Conservation (phyloP, 2,888 invertebrate species). For the Barypeithes pellucidus region DNA sequence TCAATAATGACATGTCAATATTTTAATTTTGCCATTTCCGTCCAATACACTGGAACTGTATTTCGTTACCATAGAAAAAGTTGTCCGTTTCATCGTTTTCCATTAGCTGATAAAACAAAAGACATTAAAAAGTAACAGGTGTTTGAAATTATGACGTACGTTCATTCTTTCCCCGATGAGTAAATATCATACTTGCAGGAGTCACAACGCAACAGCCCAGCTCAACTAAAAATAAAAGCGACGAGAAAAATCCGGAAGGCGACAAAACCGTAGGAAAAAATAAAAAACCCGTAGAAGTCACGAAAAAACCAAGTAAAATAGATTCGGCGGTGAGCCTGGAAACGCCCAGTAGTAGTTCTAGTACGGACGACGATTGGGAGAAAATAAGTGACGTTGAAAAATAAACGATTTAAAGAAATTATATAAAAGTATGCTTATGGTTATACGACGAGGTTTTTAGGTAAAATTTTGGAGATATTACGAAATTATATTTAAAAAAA, state of each 20-base stretch:
- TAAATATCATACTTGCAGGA: slow-evolving; percentile 42
- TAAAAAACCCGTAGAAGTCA: slow-evolving; percentile 53
- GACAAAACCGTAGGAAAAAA: slow-evolving; percentile 41
- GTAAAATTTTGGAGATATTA: slow-evolving; percentile 7
- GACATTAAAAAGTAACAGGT: too few species aligned
- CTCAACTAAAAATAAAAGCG: slow-evolving; percentile 59
- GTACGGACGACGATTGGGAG: slow-evolving; percentile 71
- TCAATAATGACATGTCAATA: too few species aligned
- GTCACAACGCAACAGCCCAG: slow-evolving; percentile 45
- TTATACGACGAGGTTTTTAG: background rate
- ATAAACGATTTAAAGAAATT: slow-evolving; percentile 46
- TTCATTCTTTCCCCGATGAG: too few species aligned
- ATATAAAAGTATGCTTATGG: slow-evolving; percentile 1
- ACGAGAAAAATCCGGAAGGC: slow-evolving; percentile 39
- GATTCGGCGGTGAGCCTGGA: slow-evolving; percentile 63
- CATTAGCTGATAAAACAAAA: too few species aligned
- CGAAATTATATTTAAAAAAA: background rate
- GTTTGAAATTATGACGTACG: too few species aligned
- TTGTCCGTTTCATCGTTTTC: too few species aligned
- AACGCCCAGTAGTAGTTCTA: slow-evolving; percentile 65
- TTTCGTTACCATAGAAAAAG: too few species aligned
- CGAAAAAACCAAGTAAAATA: slow-evolving; percentile 61
- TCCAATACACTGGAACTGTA: too few species aligned
- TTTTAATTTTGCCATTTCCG: too few species aligned
- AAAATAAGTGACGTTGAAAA: slow-evolving; percentile 67